Evolutionary conservation across 2,888 invertebrate genomes (phyloP), one percentile per base, ranked within the genome.

Genomic region (Microchrysa polita): DNA sequence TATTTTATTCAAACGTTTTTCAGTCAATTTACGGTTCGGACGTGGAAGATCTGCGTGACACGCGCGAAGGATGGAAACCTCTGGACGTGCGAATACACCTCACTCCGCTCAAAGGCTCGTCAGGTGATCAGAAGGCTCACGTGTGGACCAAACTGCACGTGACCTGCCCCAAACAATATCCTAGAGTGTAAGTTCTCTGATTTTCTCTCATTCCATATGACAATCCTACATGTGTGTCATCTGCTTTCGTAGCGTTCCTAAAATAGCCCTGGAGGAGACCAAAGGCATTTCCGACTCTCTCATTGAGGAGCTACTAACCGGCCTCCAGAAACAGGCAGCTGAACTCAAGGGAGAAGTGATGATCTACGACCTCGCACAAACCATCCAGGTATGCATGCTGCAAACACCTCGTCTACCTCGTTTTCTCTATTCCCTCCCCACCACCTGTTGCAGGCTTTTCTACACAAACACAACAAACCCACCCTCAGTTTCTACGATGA

Each of bases 401-500:
- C 9, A 22, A 23, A 20, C 76, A 12, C 59, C 34, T 16, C 16
- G 1, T 18, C 18, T n/a, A n/a, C 23, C n/a, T 69, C 1, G 42
- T 48, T 27, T 4, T 16, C 7, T 4, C 16, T 53, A 1, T 20
- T 10, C 27, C n/a, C 60, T n/a, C 1, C 2, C 7, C 7, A 5
- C 27, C 2, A 34, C 27, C 27, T 34, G 27, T 34, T 34, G 27
- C 84, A 90, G 88, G 90, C 90, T 81, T 96, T 93, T 81, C 87
- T 97, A 0, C 90, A 93, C 76, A 86, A 89, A 22, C 90, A 95
- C 83, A 95, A 95, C 81, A 93, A 92, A 81, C 94, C 95, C 0
- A 87, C 88, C 67, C 88, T 92, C 74, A 96, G 96, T 9, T 95
- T 93, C 83, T 95, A 96, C 79, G 96, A 97, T 76, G 93, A 96